phyloP scores from a whole-genome alignment of 2,797 vertebrate species.

The Pachyuromys duprasi region DNA sequence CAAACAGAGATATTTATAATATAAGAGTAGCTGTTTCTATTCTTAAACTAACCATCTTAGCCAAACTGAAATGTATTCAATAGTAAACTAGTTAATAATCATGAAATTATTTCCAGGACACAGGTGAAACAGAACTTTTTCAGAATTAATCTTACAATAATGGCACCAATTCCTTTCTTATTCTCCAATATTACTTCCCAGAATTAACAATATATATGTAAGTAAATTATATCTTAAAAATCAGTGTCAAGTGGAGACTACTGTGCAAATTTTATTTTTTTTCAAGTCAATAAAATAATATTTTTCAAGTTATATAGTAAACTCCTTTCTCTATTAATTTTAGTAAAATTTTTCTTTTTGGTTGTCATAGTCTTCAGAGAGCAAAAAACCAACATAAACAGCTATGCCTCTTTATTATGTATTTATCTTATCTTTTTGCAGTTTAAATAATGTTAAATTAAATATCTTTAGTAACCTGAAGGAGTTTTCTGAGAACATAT shows the following conservation, averaged over 20 bases:
- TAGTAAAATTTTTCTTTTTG: neutral
- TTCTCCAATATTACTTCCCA: neutral
- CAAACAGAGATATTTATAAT: no score
- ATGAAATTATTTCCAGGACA: no score
- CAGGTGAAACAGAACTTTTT: no score
- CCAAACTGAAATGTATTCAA: no score
- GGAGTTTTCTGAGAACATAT: neutral
- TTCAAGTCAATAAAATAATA: neutral
- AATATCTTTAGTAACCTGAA: slow-evolving; percentile 18
- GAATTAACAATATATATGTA: neutral
- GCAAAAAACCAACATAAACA: neutral
- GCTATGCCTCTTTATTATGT: neutral
- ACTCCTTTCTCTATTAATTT: neutral
- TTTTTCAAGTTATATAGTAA: neutral
- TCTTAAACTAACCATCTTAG: no score
- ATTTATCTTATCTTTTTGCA: neutral
- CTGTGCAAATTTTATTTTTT: neutral
- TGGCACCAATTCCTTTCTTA: no score
- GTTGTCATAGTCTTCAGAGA: neutral
- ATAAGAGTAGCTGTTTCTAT: no score
- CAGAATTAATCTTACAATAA: no score
- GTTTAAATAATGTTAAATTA: neutral
- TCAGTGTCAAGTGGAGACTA: neutral
- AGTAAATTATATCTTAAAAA: neutral
- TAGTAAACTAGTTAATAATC: no score